Evolutionary conservation across 1,140 invertebrate genomes (phyloP), one percentile per base, ranked within the genome.

Genomic region (Zaprionus inermis): DNA sequence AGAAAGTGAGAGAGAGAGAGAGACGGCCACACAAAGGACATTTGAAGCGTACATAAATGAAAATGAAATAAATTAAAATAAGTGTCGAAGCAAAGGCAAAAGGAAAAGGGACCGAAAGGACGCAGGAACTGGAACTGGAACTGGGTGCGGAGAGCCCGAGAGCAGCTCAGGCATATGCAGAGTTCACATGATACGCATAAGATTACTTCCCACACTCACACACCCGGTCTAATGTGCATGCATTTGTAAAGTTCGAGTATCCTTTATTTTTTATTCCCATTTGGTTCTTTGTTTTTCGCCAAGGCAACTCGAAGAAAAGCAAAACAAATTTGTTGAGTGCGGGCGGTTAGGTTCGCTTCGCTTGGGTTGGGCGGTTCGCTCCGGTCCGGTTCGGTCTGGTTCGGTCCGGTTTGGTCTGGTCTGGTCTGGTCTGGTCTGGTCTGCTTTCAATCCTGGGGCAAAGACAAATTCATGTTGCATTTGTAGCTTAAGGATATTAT

Each of bases 31-130:
- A 70, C 55, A 67, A 68, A 81, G 81, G 83, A 82, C 78, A 81
- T 84, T 84, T 81, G 70, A 81, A 75, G 81, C 71, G 78, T 74
- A 73, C 74, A 82, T 79, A 82, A 82, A 85, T 85, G 82, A 88
- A 82, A 86, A 86, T 86, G 83, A 86, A 86, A 86, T 86, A 86
- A 86, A 86, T 86, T 86, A 88, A 86, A 86, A 86, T 86, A 86
- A 86, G 82, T 86, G 82, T 88, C 83, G 82, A 86, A 86, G 83
- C 72, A 76, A 82, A 61, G 83, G 83, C 71, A 75, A 28, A 28
- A 28, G 69, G 73, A 78, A 76, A 86, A 77, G 76, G 82, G 78
- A 85, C 78, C 66, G 81, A 85, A 77, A 72, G 76, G 58, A 46
- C n/a, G 38, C 57, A 51, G 46, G 18, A 36, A 64, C 30, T 5